Base-by-base conservation (phyloP, 2,113 vertebrate genomes). In the Lophochroa leadbeateri region DNA sequence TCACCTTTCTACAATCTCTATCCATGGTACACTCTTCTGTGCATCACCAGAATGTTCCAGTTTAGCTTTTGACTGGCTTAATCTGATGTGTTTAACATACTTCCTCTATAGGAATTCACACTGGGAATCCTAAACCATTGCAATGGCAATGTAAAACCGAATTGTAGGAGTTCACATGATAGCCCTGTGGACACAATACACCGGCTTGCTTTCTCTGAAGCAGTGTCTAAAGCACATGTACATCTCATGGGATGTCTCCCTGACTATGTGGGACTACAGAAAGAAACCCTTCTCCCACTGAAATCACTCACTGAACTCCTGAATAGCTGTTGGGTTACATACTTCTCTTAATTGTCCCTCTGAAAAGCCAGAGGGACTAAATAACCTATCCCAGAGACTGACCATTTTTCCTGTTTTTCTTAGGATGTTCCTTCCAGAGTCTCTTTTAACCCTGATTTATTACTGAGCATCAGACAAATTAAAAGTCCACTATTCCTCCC, bases 21-120 rank as follows among this genome's bases (percentile, higher is more conserved):
- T 78, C 92, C 44, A 9, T 76, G 33, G 21, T 37, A n/a, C 39
- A 70, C 65, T 87, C 41, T 79, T 79, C 69, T 35, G 10, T 75
- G 47, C 55, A 82, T 86, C 50, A 50, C 70, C 52, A 35, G 49
- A 75, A 75, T 82, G 83, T 57, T 88, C 31, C 60, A 71, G 50
- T 79, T 80, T 84, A 79, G 44, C 37, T 72, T 91, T 50, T 79
- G 57, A 86, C 77, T 79, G 80, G 19, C 83, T 96, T 92, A 71
- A 88, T 86, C 61, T 71, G 39, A 57, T 78, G 60, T 83, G 24
- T 93, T 94, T 92, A 90, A 63, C 82, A 64, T 75, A 33, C 14
- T 88, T 90, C 82, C 47, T 93, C 61, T 47, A 35, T 24, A 91
- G 80, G 74, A 93, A 78, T 87, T 94, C 74, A 82, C 69, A 33